Base-by-base conservation (phyloP, 2,113 vertebrate species). In the Thamnaconus septentrionalis region DNA sequence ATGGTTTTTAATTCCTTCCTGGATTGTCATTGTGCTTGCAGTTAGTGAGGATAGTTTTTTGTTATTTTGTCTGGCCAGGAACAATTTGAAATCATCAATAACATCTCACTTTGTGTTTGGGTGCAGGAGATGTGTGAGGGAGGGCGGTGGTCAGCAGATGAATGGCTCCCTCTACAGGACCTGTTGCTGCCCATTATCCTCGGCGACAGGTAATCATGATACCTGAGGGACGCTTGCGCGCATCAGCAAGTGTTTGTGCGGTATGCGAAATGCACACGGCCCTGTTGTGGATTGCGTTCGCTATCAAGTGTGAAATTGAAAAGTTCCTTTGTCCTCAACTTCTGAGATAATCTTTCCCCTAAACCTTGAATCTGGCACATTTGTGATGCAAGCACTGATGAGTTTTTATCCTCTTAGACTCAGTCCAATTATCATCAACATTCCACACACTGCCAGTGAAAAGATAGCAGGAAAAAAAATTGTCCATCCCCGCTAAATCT, bases 161-260 rank as follows among this genome's bases (percentile, higher is more conserved):
- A 70, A 54, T 78, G 69, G 77, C 89, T 87, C 71, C 86, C 68
- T 48, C 87, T 91, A 61, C 89, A 93, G 61, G 90, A 94, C 59
- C 80, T 93, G 76, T 84, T 96, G 81, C 88, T 95, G 44, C 94
- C 94, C 8, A 53, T 88, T 49, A 78, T 95, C 75, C 82, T 96
- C 5, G 81, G 92, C 71, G 71, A 73, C 40, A 59, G 93, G 96
- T 97, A 81, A 88, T 54, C 9, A 71, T 43, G 65, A 57, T 49
- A 57, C 61, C 62, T 65, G 61, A 48, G 8, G 18, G 42, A 56
- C 41, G 44, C 54, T 46, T 67, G n/a, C 5, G 47, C 47, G 44
- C 1, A 40, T 3, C 0, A 53, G 8, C 31, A 3, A 40, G n/a
- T 54, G 50, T 51, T 52, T 9, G 48, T 56, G 10, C 54, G 57